These are phyloP conservation scores for Stomorhina lunata DNA, from an alignment of 2,888 invertebrate genomes.

Conservation along the genomic window DNA sequence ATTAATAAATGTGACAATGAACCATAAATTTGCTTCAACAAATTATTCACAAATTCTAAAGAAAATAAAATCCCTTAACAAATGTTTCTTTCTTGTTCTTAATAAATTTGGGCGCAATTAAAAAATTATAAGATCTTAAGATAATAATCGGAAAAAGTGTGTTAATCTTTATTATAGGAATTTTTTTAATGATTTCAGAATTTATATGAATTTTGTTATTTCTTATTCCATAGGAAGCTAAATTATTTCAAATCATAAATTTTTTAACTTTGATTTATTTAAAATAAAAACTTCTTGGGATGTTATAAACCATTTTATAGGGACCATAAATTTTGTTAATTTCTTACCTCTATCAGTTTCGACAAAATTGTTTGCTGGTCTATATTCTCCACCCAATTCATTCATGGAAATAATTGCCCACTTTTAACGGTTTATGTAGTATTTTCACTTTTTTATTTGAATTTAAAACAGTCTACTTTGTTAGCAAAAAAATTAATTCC, in stretches of 20 bases:
- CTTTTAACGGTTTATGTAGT: neutral
- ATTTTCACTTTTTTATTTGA: slow-evolving; percentile 51
- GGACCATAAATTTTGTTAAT: no score
- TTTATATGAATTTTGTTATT: neutral
- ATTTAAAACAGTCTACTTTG: neutral
- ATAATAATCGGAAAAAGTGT: neutral
- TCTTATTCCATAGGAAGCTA: neutral
- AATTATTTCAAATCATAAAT: neutral
- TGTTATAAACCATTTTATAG: no score
- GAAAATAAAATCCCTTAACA: slow-evolving; percentile 9
- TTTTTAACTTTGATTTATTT: no score
- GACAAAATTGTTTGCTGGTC: neutral
- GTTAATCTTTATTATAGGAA: neutral
- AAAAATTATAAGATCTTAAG: neutral
- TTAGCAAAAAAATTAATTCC: slow-evolving; percentile 1
- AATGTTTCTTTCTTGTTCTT: neutral
- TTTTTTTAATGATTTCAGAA: neutral
- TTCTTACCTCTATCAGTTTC: neutral
- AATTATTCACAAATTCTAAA: neutral
- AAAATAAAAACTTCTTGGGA: no score
- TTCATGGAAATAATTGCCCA: neutral
- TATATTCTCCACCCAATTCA: neutral
- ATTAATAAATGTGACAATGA: slow-evolving; percentile 38
- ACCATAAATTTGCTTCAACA: slow-evolving; percentile 3
- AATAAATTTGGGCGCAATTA: slow-evolving; percentile 13